Evolutionary conservation across 30 jellyfish, hydroid and myxozoan genomes (phyloP).

Genomic region (Aurelia aurita complex sp. Pacific): DNA sequence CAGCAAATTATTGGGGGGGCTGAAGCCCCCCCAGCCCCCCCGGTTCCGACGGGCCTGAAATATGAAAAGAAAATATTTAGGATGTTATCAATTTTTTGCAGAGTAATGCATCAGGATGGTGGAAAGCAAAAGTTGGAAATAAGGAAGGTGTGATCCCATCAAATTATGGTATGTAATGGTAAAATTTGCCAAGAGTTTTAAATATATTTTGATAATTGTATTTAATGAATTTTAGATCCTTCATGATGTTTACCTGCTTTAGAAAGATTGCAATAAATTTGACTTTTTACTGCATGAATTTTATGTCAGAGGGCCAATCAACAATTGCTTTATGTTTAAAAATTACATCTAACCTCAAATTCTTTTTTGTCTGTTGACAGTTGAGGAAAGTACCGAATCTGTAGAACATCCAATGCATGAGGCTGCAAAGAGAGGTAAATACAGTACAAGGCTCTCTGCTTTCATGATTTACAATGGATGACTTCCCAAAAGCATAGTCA

Average conservation of each 20-base stretch:
- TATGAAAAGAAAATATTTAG: not conserved
- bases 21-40: too few relatives aligned
- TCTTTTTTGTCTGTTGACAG: conserved; percentile 33
- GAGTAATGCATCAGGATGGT: conserved; percentile 91
- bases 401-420: conserved; percentile 97
- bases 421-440: conserved; percentile 98
- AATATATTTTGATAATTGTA: too few relatives aligned
- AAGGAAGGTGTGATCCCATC: conserved; percentile 92
- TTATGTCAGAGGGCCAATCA: too few relatives aligned
- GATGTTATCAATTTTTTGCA: not conserved
- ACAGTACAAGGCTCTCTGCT: too few relatives aligned
- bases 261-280: too few relatives aligned
- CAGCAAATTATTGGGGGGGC: too few relatives aligned
- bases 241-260: too few relatives aligned
- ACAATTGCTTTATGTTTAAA: not conserved
- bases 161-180: conserved; percentile 77
- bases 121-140: conserved; percentile 96
- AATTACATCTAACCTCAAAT: not conserved
- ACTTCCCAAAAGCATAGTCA: too few relatives aligned
- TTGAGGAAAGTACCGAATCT: conserved; percentile 95
- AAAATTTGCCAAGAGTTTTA: not conserved
- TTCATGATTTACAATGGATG: too few relatives aligned
- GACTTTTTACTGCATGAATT: too few relatives aligned
- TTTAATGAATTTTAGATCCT: too few relatives aligned
- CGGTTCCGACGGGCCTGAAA: too few relatives aligned